Conservation (phyloP, 2,888 invertebrate species). For the Ophion costatus region DNA sequence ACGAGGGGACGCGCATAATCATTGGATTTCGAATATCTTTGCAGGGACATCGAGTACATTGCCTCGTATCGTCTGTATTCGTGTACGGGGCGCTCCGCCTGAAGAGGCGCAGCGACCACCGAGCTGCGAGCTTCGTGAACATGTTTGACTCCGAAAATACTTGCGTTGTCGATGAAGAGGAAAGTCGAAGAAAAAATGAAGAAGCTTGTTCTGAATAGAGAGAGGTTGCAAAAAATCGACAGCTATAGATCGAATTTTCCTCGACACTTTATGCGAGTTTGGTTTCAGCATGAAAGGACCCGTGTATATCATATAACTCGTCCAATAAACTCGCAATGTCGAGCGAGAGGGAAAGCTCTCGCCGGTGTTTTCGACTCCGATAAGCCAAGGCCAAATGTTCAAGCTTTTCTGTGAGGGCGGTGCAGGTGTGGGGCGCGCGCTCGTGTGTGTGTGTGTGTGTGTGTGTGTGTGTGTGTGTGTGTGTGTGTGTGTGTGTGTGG, state of each 20-base stretch:
- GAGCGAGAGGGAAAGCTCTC: constrained; percentile 47
- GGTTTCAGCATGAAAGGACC: not conserved
- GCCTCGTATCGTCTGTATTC: not conserved
- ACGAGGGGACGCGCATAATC: constrained; percentile 44
- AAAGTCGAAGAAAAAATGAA: not conserved
- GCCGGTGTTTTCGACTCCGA: constrained; percentile 28
- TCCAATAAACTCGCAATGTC: constrained; percentile 55
- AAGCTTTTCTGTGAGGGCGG: not conserved
- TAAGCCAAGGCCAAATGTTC: constrained; percentile 41
- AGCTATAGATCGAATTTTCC: not conserved
- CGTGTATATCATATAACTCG: constrained; percentile 15
- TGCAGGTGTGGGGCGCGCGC: too few species aligned
- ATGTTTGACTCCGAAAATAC: not conserved
- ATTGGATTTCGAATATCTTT: constrained; percentile 51
- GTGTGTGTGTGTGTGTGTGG: too few species aligned
- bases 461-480: too few species aligned
- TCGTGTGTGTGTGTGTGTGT: too few species aligned
- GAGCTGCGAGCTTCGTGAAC: not conserved
- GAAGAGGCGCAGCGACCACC: not conserved
- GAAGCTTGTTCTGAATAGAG: too few species aligned
- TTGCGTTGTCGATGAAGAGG: too few species aligned
- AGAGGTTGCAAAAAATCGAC: not conserved
- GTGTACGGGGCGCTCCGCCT: not conserved
- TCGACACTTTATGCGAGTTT: not conserved
- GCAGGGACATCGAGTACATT: constrained; percentile 11